Conservation (phyloP, 1,140 invertebrate species). For the Eriosoma lanigerum region DNA sequence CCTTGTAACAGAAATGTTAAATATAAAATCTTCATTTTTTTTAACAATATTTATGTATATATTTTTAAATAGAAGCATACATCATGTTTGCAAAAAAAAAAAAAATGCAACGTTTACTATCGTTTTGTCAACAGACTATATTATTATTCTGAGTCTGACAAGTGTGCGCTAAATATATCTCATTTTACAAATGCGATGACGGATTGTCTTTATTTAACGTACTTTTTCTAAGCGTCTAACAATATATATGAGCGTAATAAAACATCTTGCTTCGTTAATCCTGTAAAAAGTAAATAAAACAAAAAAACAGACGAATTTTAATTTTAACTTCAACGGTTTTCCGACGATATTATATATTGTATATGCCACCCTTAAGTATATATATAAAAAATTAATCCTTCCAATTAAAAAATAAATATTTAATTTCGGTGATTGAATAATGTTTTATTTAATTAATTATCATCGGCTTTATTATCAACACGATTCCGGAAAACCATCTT, state of each 20-base stretch:
- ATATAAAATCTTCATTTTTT: too few relatives aligned
- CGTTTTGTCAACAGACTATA: constrained; percentile 18
- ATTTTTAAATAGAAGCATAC: neutral
- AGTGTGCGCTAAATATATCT: neutral
- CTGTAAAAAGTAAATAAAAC: neutral
- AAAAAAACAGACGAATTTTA: neutral
- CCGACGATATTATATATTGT: too few relatives aligned
- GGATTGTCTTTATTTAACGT: neutral
- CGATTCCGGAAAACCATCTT: neutral
- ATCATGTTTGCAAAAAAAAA: neutral
- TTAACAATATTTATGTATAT: neutral
- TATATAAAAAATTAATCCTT: too few relatives aligned
- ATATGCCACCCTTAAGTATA: too few relatives aligned
- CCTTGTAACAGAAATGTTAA: too few relatives aligned
- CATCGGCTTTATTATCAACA: neutral
- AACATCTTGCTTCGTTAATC: neutral
- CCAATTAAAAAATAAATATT: constrained; percentile 11
- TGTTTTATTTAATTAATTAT: constrained; percentile 9
- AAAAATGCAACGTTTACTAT: neutral
- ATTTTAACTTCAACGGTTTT: too few relatives aligned
- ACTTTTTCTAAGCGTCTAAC: too few relatives aligned
- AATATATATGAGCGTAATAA: neutral
- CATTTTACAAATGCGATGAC: neutral
- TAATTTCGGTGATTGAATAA: neutral
- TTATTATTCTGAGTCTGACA: neutral